Evolutionary conservation across 2,113 vertebrate genomes (phyloP).

Genomic region (Corvus cornix): DNA sequence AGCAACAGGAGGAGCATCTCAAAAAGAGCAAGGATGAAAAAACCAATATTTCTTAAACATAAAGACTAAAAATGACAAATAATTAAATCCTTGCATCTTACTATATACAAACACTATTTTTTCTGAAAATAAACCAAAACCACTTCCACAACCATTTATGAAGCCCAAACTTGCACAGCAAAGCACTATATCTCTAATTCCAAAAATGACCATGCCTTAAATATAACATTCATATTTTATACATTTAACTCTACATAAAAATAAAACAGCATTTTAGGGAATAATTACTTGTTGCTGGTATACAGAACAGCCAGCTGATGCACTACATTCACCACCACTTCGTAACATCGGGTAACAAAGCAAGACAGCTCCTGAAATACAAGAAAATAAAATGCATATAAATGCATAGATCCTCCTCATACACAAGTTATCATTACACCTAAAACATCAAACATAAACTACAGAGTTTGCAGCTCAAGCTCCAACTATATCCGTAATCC

Average conservation of each 20-base stretch:
- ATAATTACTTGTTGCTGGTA: constrained; percentile 92
- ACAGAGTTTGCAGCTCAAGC: neutral
- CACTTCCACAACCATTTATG: neutral
- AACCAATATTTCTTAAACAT: neutral
- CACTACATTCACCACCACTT: constrained; percentile 94
- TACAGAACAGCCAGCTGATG: constrained; percentile 95
- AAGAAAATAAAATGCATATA: constrained; percentile 17
- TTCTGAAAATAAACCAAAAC: neutral
- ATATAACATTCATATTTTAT: neutral
- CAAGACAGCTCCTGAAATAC: constrained; percentile 92
- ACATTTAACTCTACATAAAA: neutral
- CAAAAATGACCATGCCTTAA: neutral
- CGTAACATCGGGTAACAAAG: constrained; percentile 93
- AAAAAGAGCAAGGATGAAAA: neutral
- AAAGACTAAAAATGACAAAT: neutral
- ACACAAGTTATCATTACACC: neutral
- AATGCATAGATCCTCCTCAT: neutral
- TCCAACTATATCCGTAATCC: neutral
- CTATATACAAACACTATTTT: neutral
- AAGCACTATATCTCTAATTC: neutral
- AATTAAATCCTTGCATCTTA: neutral
- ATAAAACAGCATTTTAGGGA: neutral
- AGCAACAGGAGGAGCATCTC: neutral
- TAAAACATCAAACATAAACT: neutral
- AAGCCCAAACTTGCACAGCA: neutral